Percentiles rank a stretch among this genome's conserved stretches.
phyloP scores from a whole-genome alignment of 2,797 vertebrate species.

The Mormyrus proboscirostris region DNA sequence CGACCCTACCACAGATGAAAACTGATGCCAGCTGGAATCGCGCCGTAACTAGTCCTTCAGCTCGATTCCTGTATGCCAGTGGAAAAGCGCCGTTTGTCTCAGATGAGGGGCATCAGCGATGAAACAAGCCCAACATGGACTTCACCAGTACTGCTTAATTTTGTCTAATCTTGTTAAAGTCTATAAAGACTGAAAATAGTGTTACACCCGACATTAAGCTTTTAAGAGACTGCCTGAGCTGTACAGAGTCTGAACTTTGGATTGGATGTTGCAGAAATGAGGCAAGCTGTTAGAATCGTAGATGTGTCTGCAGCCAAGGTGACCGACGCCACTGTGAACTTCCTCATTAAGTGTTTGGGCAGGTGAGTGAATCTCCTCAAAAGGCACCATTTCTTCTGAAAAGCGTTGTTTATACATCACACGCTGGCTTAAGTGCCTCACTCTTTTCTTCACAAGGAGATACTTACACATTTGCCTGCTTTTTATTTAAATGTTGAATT shows the following conservation, averaged over 20 bases:
- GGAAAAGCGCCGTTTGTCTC: neutral
- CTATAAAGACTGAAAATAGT: neutral
- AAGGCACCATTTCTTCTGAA: conserved; percentile 60
- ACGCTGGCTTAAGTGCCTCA: neutral
- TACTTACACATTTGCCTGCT: neutral
- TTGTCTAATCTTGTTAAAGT: neutral
- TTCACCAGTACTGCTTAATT: neutral
- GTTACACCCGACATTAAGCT: neutral
- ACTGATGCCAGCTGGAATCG: neutral
- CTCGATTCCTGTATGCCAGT: neutral
- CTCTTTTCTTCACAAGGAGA: neutral
- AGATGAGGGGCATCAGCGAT: neutral
- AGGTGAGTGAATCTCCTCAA: conserved; percentile 59
- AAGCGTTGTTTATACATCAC: conserved; percentile 35
- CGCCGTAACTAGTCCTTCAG: neutral
- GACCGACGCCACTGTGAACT: conserved; percentile 69
- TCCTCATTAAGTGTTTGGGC: conserved; percentile 79
- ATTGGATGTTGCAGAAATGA: conserved; percentile 62
- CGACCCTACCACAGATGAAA: neutral
- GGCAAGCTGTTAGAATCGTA: conserved; percentile 61
- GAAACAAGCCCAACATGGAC: neutral
- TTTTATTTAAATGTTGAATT: neutral
- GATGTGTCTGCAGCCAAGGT: conserved; percentile 52
- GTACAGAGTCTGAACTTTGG: neutral
- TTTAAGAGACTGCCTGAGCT: neutral